Conservation (phyloP, 2,888 invertebrate species). For the Biston stratarius region DNA sequence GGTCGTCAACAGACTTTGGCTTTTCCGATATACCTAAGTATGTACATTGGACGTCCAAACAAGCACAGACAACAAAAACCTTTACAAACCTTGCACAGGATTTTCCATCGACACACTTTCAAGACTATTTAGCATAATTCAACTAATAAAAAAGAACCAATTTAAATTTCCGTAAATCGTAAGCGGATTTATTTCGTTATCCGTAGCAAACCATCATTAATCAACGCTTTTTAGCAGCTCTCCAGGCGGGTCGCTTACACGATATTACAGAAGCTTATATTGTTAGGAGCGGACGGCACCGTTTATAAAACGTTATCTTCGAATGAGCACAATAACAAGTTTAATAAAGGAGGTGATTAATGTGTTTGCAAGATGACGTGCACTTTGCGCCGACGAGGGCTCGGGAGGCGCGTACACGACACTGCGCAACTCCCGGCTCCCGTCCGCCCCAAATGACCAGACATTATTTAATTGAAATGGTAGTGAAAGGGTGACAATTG, state of each 20-base stretch:
- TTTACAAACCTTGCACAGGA: constrained; percentile 9
- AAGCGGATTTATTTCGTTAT: constrained; percentile 52
- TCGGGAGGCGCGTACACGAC: constrained; percentile 76
- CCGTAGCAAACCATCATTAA: constrained; percentile 65
- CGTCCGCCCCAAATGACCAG: constrained; percentile 84
- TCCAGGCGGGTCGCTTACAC: constrained; percentile 74
- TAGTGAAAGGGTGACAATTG: constrained; percentile 86
- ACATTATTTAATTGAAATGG: constrained; percentile 86
- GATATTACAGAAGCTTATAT: constrained; percentile 84
- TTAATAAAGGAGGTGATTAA: constrained; percentile 85
- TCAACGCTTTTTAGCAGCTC: constrained; percentile 72
- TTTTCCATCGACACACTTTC: constrained; percentile 16
- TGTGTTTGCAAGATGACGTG: constrained; percentile 84
- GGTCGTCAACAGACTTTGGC: constrained; percentile 19
- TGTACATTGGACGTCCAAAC: not conserved
- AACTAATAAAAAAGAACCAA: constrained; percentile 20
- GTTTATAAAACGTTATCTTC: constrained; percentile 85
- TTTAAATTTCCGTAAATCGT: constrained; percentile 42
- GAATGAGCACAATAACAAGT: constrained; percentile 85
- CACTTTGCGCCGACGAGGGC: constrained; percentile 70
- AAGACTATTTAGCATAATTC: constrained; percentile 21
- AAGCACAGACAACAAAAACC: constrained; percentile 10
- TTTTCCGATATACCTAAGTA: constrained; percentile 9
- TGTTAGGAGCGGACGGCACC: constrained; percentile 82
- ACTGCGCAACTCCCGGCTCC: constrained; percentile 50